These are phyloP conservation scores for Indri indri DNA, from an alignment of 2,113 vertebrate genomes.

Conservation along the genomic window DNA sequence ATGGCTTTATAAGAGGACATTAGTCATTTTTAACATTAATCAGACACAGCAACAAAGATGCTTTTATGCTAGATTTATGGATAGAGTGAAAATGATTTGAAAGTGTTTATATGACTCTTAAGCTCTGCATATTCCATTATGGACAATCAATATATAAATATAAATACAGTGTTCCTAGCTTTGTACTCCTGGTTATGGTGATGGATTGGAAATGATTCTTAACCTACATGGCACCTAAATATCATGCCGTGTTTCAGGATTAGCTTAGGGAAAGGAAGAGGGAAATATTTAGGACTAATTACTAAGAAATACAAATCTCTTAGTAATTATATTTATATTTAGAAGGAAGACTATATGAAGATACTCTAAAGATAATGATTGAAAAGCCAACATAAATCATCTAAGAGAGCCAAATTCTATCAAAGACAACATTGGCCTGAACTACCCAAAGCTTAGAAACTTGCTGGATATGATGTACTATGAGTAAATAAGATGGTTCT, in stretches of 20 bases:
- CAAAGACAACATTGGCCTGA: neutral
- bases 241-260: neutral
- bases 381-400: neutral
- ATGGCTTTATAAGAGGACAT: neutral
- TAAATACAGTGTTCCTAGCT: neutral
- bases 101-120: neutral
- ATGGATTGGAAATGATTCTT: neutral
- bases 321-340: neutral
- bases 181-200: neutral
- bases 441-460: slow-evolving; percentile 81
- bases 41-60: neutral
- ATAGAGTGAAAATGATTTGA: neutral
- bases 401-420: neutral
- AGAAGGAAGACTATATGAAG: neutral
- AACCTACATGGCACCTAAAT: neutral
- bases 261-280: neutral
- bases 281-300: neutral
- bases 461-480: slow-evolving; percentile 89
- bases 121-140: neutral
- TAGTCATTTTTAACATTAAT: slow-evolving; percentile 15
- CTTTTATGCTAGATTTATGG: neutral
- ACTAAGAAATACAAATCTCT: neutral
- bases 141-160: neutral
- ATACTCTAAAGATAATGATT: neutral
- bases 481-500: slow-evolving; percentile 88